Base-by-base conservation (phyloP, 1,140 invertebrate species). In the Holotrichia oblita region DNA sequence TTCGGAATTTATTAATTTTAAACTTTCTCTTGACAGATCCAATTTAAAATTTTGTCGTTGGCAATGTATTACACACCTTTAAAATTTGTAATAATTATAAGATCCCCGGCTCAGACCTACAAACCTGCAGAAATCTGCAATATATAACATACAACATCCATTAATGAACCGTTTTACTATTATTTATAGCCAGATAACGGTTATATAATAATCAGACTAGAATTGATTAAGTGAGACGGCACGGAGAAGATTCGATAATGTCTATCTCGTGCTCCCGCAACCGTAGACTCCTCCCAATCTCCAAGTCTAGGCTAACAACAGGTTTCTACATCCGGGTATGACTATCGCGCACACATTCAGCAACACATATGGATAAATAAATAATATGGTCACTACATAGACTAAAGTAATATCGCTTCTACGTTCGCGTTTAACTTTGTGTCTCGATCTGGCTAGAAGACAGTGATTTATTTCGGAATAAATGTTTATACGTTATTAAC, bases 121-220 rank as follows among this genome's bases (percentile, higher is more conserved):
- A 34, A 34, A 34, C 27, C 27, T 34, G 27, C 27, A 34, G 27
- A 34, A 34, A 34, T 34, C 27, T 34, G 27, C 4, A 34, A 34
- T 34, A 34, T 34, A 34, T 34, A 34, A 34, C 27, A 34, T 4
- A 34, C 27, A 34, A 34, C 27, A 34, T 1, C 27, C 27, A 34
- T 14, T 55, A 55, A 55, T 55, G 48, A 55, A 55, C 48, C 48
- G 48, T 55, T 55, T 55, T 55, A 55, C 17, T 55, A 55, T 55
- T 55, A 55, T 55, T 55, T 55, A 55, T 55, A 17, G 48, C 48
- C 48, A 17, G 48, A 55, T 55, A 55, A 55, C 48, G 48, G 48
- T 55, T 55, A 55, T 17, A 55, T 55, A 55, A 55, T 55, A 55
- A 55, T 55, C 48, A 55, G 48, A 55, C 48, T 17, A 55, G 48